These are phyloP conservation scores for Rhorus exstirpatorius DNA, from an alignment of 2,888 invertebrate genomes.

Conservation along the genomic window DNA sequence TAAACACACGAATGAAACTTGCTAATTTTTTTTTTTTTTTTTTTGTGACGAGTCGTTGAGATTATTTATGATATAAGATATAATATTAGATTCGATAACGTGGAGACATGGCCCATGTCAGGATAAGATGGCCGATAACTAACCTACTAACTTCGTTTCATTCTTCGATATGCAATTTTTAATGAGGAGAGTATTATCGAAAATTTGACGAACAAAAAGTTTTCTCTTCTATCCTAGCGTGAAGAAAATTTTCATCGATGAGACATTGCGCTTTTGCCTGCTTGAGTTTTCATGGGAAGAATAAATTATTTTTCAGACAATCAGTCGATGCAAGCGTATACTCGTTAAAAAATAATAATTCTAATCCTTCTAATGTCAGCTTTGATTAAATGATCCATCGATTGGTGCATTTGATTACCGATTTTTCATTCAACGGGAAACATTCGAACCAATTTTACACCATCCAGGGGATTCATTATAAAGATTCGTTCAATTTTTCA, in stretches of 20 bases:
- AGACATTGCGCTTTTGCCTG: not conserved
- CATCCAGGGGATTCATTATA: not conserved
- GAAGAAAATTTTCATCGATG: slow-evolving; percentile 16
- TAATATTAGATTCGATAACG: slow-evolving; percentile 38
- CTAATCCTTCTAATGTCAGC: slow-evolving; percentile 23
- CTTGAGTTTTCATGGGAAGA: slow-evolving; percentile 2
- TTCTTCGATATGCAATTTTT: slow-evolving; percentile 56
- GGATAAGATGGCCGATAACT: slow-evolving; percentile 55
- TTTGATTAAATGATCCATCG: too few relatives aligned
- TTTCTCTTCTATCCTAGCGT: slow-evolving; percentile 16
- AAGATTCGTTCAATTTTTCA: not conserved
- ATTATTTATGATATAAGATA: slow-evolving; percentile 54
- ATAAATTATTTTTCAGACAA: slow-evolving; percentile 2
- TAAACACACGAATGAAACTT: not conserved
- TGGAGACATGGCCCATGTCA: slow-evolving; percentile 36
- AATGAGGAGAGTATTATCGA: slow-evolving; percentile 41
- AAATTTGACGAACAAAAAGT: slow-evolving; percentile 9
- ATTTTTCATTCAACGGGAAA: too few relatives aligned
- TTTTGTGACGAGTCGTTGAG: slow-evolving; percentile 5
- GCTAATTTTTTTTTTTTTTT: not conserved
- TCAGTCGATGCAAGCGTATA: not conserved
- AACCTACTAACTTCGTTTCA: slow-evolving; percentile 50
- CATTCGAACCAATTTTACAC: too few relatives aligned
- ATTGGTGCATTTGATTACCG: too few relatives aligned
- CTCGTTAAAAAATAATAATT: slow-evolving; percentile 14